These are phyloP conservation scores for Empis livida DNA, from an alignment of 2,888 invertebrate genomes.

Conservation along the genomic window DNA sequence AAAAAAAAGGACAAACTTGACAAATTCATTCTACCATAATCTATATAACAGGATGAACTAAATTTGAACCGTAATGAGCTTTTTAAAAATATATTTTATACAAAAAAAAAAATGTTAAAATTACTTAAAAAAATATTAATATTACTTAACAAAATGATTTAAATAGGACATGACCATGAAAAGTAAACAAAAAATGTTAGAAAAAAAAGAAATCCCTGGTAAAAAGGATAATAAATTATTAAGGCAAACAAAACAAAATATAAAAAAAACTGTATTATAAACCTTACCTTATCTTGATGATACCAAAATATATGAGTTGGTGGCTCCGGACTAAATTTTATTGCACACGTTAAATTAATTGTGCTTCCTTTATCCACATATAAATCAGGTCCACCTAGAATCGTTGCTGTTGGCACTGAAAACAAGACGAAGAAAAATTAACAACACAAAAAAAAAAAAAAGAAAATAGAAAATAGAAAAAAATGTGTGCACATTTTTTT, in stretches of 20 bases:
- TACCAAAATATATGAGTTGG: constrained; percentile 93
- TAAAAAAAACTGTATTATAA: no score
- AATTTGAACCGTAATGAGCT: no score
- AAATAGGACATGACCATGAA: no score
- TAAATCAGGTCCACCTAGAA: constrained; percentile 65
- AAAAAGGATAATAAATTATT: not conserved
- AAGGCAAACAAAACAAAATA: not conserved
- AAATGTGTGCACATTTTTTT: not conserved
- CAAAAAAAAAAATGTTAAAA: no score
- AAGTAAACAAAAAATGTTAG: no score
- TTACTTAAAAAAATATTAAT: no score
- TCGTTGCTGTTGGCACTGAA: constrained; percentile 66
- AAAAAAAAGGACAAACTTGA: no score
- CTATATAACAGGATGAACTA: no score
- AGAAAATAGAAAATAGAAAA: not conserved
- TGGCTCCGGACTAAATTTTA: constrained; percentile 69
- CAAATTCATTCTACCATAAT: no score
- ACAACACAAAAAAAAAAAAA: constrained; percentile 5
- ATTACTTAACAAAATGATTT: no score
- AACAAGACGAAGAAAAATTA: constrained; percentile 4
- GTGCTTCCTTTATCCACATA: constrained; percentile 73
- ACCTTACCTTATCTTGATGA: constrained; percentile 79
- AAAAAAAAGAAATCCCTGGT: not conserved
- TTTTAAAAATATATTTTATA: no score
- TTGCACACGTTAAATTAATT: constrained; percentile 71